Base-by-base conservation (phyloP, 2,888 invertebrate species). In the Lithophane ornitopus region DNA sequence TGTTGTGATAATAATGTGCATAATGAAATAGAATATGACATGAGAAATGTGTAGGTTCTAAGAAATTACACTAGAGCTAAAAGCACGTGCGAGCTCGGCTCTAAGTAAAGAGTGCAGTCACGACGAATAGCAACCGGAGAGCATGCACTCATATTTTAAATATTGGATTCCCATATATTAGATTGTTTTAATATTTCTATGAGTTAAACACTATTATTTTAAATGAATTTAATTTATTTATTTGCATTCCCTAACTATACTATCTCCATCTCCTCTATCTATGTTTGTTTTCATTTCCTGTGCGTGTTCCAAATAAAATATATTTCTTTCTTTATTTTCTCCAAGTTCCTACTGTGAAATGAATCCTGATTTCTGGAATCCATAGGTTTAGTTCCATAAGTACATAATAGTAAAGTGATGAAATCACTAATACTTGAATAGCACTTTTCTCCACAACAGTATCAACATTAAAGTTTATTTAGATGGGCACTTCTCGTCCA, bases 401-500 rank as follows among this genome's bases (percentile, higher is more conserved):
- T 3, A 28, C 19, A 58, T 8, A 19, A 19, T 58, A 58, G 16
- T 58, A 46, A 19, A 58, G n/a, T 61, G 16, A 46, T 34, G 49
- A 68, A 34, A 56, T 26, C 16, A 46, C 44, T 14, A 61, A 70
- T 52, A 68, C 74, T 69, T 26, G 26, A 34, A 54, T 34, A 81
- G 19, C 61, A 75, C 71, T 78, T 84, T 82, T 84, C 78, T 76
- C 39, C 56, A 28, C 67, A 75, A 82, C 76, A 73, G 79, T 89
- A 84, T 87, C 58, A 74, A 72, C 65, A 76, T 80, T 78, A 72
- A 71, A 72, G 49, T 76, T 80, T 76, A 82, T 82, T 85, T 81
- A 85, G 80, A 83, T 76, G 65, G 75, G 66, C 78, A 76, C 74
- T 70, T 69, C 82, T 81, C 80, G 84, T 81, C 76, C 76, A 80